These are phyloP conservation scores for Okamejei kenojei DNA, from an alignment of 2,797 vertebrate species.

Conservation along the genomic window DNA sequence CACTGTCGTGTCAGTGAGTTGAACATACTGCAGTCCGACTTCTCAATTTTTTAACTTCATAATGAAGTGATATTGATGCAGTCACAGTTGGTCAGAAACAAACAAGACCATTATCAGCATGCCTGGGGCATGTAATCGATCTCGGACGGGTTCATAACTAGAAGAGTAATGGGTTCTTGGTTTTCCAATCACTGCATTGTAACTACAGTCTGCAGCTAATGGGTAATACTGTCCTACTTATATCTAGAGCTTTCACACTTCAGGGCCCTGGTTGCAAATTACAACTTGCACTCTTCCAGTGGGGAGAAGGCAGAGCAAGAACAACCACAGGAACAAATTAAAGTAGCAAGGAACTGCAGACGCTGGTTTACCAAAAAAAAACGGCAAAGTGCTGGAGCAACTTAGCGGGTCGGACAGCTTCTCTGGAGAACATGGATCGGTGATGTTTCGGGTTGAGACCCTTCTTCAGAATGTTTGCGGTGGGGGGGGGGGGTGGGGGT, in stretches of 20 bases:
- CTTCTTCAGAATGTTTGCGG: too few species aligned
- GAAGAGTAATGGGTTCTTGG: neutral
- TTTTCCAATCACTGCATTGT: neutral
- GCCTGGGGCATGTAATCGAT: neutral
- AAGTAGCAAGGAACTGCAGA: too few species aligned
- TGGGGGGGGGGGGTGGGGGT: too few species aligned
- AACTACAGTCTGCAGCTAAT: neutral
- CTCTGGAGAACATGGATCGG: too few species aligned
- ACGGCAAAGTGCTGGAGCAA: too few species aligned
- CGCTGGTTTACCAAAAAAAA: too few species aligned
- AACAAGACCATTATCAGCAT: neutral
- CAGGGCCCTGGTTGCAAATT: too few species aligned
- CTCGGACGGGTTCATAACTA: neutral
- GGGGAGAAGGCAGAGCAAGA: neutral
- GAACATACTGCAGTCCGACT: neutral
- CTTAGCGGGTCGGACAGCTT: too few species aligned
- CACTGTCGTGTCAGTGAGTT: neutral
- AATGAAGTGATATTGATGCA: neutral
- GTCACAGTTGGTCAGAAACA: neutral
- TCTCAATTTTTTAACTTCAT: neutral
- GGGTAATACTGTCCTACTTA: neutral
- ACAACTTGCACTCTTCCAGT: neutral
- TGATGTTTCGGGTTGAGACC: too few species aligned
- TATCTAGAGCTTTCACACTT: neutral
- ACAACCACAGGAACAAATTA: neutral